Percentiles rank a stretch among this genome's conserved stretches.
These are phyloP conservation scores for Actias luna DNA, from an alignment of 2,888 invertebrate species.

Conservation along the genomic window DNA sequence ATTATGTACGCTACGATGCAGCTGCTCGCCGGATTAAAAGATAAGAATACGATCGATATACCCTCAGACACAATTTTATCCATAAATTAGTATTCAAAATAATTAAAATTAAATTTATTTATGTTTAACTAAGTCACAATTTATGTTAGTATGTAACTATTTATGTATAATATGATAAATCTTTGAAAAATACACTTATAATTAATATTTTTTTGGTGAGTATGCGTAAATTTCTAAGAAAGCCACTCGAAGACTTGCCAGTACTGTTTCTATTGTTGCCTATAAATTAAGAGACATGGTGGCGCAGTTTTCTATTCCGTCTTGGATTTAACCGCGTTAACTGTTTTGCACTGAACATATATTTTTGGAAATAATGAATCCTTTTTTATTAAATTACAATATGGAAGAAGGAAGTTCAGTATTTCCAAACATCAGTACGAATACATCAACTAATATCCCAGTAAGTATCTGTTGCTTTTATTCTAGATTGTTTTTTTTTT, in stretches of 20 bases:
- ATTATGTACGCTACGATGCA: not conserved
- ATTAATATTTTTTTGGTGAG: not conserved
- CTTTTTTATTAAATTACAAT: conserved; percentile 46
- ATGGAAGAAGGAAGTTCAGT: conserved; percentile 51
- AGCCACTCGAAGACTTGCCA: not conserved
- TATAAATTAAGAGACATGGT: not conserved
- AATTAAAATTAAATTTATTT: not conserved
- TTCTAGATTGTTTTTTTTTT: not conserved
- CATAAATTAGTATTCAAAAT: not conserved
- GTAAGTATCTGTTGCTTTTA: conserved; percentile 32
- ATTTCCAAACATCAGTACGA: conserved; percentile 54
- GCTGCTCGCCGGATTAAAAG: not conserved
- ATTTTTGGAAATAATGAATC: conserved; percentile 38
- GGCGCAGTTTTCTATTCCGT: not conserved
- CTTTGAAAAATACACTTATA: not conserved
- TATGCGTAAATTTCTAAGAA: not conserved
- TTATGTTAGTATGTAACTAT: not conserved
- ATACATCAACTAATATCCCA: conserved; percentile 43
- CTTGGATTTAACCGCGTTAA: not conserved
- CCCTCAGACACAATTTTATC: not conserved
- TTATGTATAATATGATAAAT: not conserved
- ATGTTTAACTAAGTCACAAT: not conserved
- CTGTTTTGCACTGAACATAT: not conserved
- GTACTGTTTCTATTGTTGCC: not conserved
- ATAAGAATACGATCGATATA: not conserved